A percentile compares a stretch with the other conserved stretches of the same genome.
phyloP scores from a whole-genome alignment of 2,113 vertebrate species.

The Spea bombifrons region DNA sequence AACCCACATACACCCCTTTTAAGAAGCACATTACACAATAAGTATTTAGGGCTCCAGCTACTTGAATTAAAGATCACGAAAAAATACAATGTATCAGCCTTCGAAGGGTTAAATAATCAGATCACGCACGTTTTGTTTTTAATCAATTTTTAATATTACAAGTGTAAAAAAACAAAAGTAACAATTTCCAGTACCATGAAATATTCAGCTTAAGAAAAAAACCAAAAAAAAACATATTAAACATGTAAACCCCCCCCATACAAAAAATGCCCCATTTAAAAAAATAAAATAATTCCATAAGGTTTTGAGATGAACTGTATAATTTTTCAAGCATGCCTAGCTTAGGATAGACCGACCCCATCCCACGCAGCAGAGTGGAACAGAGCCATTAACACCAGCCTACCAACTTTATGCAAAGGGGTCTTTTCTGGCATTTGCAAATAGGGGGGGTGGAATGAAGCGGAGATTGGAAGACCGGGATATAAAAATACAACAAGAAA shows the following conservation, averaged over 20 bases:
- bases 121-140: not conserved
- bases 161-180: constrained; percentile 31
- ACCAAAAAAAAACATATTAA: not conserved
- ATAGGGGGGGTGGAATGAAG: not conserved
- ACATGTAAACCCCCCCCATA: not conserved
- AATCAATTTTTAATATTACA: constrained; percentile 25
- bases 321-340: constrained; percentile 39
- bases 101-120: too few relatives aligned
- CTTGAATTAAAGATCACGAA: too few relatives aligned
- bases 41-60: too few relatives aligned
- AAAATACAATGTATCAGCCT: too few relatives aligned
- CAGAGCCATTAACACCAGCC: not conserved
- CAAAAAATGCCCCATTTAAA: constrained; percentile 1
- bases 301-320: constrained; percentile 34
- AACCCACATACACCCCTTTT: too few relatives aligned
- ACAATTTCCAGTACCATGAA: constrained; percentile 40
- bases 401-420: too few relatives aligned
- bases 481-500: not conserved
- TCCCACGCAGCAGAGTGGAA: not conserved
- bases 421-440: not conserved
- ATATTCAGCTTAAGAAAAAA: constrained; percentile 7
- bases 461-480: not conserved
- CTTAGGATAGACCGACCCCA: constrained; percentile 15
- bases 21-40: too few relatives aligned
- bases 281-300: constrained; percentile 13